Evolutionary conservation across 2,888 invertebrate species (phyloP).

Genomic region (Hypsopygia costalis): DNA sequence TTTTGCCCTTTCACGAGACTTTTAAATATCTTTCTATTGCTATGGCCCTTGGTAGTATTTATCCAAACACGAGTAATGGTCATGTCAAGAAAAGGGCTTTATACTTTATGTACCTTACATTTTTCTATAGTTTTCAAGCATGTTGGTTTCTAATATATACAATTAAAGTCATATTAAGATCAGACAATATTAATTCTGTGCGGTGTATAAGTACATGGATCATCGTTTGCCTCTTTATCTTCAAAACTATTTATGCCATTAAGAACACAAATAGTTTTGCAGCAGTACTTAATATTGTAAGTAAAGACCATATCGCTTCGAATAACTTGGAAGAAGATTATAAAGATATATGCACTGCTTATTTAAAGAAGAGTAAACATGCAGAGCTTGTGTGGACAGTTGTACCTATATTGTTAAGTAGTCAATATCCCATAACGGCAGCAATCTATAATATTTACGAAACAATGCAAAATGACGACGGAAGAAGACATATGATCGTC

Average conservation of each 20-base stretch:
- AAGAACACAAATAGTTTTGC: slow-evolving; percentile 40
- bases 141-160: slow-evolving; percentile 50
- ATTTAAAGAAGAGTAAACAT: slow-evolving; percentile 39
- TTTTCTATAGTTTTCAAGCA: slow-evolving; percentile 35
- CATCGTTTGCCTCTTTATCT: slow-evolving; percentile 42
- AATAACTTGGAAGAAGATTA: slow-evolving; percentile 45
- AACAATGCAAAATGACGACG: too few relatives aligned
- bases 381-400: slow-evolving; percentile 47
- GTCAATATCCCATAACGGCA: slow-evolving; percentile 51
- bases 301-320: too few relatives aligned
- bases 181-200: slow-evolving; percentile 46
- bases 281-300: slow-evolving; percentile 40
- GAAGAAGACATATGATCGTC: too few relatives aligned
- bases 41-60: slow-evolving; percentile 45
- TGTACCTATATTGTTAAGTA: slow-evolving; percentile 40
- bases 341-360: slow-evolving; percentile 41
- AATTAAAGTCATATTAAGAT: slow-evolving; percentile 33
- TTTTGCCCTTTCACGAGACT: slow-evolving; percentile 47
- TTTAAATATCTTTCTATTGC: slow-evolving; percentile 47
- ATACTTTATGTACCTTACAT: slow-evolving; percentile 25
- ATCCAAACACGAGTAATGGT: slow-evolving; percentile 35
- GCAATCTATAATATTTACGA: too few relatives aligned
- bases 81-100: slow-evolving; percentile 23
- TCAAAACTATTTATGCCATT: slow-evolving; percentile 50
- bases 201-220: slow-evolving; percentile 47